Conservation (phyloP, 1,140 invertebrate genomes). For the Drosophila kohkoa region DNA sequence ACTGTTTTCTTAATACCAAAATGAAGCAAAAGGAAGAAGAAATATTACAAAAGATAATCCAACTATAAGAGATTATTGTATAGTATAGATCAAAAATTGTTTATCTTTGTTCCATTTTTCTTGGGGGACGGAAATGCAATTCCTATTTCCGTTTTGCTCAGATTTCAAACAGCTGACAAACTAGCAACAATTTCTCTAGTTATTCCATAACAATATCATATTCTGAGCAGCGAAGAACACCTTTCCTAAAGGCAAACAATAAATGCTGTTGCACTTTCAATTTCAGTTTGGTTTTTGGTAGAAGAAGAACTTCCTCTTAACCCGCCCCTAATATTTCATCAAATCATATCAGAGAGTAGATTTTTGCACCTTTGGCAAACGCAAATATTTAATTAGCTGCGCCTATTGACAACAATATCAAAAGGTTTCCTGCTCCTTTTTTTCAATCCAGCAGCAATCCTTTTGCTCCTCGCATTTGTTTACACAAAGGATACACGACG, state of each 20-base stretch:
- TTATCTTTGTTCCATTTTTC: no score
- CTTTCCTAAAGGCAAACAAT: constrained; percentile 59
- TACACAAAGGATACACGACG: constrained; percentile 38
- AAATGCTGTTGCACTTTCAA: constrained; percentile 34
- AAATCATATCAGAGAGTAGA: constrained; percentile 47
- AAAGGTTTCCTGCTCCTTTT: constrained; percentile 52
- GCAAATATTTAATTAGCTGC: constrained; percentile 82
- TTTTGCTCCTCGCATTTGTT: constrained; percentile 28
- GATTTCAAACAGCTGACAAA: constrained; percentile 9
- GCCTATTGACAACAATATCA: constrained; percentile 23
- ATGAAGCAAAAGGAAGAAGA: not conserved
- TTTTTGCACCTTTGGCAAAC: constrained; percentile 73
- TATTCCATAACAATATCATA: constrained; percentile 33
- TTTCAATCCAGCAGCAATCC: constrained; percentile 33
- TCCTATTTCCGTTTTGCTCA: constrained; percentile 13
- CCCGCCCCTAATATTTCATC: constrained; percentile 66
- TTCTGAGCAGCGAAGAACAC: constrained; percentile 48
- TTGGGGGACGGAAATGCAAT: constrained; percentile 2
- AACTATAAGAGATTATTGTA: no score
- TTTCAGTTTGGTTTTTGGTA: constrained; percentile 21
- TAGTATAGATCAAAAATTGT: no score
- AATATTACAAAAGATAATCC: no score
- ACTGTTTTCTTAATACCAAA: not conserved
- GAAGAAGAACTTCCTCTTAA: constrained; percentile 46
- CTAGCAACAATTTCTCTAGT: constrained; percentile 1